Percentiles rank a stretch among this genome's conserved stretches.
Evolutionary conservation across 2,113 vertebrate species (phyloP).

Genomic region (Rana temporaria): DNA sequence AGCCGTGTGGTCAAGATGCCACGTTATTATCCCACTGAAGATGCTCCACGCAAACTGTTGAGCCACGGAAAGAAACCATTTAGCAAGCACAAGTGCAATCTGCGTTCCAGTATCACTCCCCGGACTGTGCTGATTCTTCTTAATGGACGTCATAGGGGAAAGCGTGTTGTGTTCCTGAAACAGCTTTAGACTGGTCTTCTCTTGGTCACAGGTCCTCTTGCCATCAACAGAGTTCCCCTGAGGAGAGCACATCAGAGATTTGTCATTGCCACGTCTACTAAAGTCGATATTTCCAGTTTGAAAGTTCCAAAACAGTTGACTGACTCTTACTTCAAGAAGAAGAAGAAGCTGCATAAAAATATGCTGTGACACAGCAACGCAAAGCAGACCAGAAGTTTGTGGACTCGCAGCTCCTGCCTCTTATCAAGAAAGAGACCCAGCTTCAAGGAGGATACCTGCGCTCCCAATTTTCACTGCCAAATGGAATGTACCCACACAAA

Average conservation of each 20-base stretch:
- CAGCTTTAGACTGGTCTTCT: constrained; percentile 91
- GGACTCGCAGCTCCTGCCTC: constrained; percentile 85
- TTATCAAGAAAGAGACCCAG: constrained; percentile 90
- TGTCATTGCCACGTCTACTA: constrained; percentile 92
- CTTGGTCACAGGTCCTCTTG: constrained; percentile 91
- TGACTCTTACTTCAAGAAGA: constrained; percentile 96
- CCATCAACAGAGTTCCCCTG: constrained; percentile 91
- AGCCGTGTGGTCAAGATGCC: constrained; percentile 91
- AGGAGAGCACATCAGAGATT: constrained; percentile 97
- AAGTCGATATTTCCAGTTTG: constrained; percentile 85
- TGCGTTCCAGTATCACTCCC: constrained; percentile 87
- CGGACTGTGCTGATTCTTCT: constrained; percentile 93
- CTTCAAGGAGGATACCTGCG: constrained; percentile 93
- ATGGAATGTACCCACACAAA: constrained; percentile 94
- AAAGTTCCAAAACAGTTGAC: constrained; percentile 90
- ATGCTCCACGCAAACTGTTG: constrained; percentile 88
- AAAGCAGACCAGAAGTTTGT: constrained; percentile 93
- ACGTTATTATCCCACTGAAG: constrained; percentile 96
- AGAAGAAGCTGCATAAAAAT: constrained; percentile 95
- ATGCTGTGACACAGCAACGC: constrained; percentile 91
- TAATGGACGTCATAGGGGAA: constrained; percentile 93
- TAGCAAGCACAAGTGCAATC: constrained; percentile 85
- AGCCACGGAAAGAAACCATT: constrained; percentile 95
- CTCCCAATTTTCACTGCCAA: constrained; percentile 85
- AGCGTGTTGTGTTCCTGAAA: constrained; percentile 97